phyloP scores from a whole-genome alignment of 1,140 invertebrate genomes.

The Goniozus legneri region DNA sequence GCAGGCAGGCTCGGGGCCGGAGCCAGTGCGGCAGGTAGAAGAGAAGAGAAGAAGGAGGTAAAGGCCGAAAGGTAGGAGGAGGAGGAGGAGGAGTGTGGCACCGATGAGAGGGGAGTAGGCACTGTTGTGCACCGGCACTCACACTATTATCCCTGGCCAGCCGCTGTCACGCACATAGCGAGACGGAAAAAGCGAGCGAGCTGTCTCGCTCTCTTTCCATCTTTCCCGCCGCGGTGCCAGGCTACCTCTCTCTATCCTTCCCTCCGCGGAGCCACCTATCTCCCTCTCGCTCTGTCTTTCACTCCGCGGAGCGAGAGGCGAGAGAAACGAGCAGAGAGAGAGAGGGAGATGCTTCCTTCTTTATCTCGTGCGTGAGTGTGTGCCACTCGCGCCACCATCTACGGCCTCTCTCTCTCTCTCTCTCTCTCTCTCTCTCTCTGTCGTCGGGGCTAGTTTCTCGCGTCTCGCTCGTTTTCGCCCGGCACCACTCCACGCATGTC shows the following conservation, averaged over 20 bases:
- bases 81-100: conserved; percentile 33
- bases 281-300: not conserved
- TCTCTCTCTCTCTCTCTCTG: not conserved
- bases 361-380: not conserved
- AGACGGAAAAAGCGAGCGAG: too few relatives aligned
- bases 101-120: conserved; percentile 25
- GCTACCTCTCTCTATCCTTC: too few relatives aligned
- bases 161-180: not conserved
- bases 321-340: not conserved
- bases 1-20: too few relatives aligned
- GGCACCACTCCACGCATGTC: too few relatives aligned
- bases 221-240: too few relatives aligned
- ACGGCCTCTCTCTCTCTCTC: conserved; percentile 5
- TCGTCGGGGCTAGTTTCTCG: not conserved
- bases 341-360: not conserved
- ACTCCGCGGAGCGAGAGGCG: not conserved
- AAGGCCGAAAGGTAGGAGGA: conserved; percentile 21
- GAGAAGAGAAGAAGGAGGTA: conserved; percentile 30
- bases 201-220: conserved; percentile 6
- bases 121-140: conserved; percentile 35
- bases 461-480: too few relatives aligned
- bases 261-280: not conserved
- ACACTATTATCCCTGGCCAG: not conserved
- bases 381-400: conserved; percentile 4
- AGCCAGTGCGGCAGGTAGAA: conserved; percentile 30